Conservation (phyloP, 2,888 invertebrate genomes). For the Stegana nigrithorax region DNA sequence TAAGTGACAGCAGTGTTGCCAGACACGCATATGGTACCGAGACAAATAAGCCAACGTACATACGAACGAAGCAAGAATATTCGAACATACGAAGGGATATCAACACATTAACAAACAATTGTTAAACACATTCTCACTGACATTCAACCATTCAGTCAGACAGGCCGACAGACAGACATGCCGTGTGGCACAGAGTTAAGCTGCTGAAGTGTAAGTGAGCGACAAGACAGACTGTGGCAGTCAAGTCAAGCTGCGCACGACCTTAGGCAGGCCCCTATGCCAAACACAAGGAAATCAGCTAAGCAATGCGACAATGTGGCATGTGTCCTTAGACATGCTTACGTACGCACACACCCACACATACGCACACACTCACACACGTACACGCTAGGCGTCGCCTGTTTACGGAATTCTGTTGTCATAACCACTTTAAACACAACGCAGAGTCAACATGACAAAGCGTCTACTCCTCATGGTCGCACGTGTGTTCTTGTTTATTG, state of each 20-base stretch:
- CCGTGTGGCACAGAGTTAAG: too few relatives aligned
- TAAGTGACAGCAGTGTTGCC: neutral
- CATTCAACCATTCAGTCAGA: slow-evolving; percentile 20
- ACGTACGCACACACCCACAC: neutral
- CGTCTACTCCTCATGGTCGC: too few relatives aligned
- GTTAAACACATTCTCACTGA: slow-evolving; percentile 32
- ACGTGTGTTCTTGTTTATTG: too few relatives aligned
- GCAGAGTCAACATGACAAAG: slow-evolving; percentile 49
- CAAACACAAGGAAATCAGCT: neutral
- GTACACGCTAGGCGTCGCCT: neutral
- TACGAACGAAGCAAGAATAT: slow-evolving; percentile 7
- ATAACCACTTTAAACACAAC: slow-evolving; percentile 55
- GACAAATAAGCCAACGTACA: neutral
- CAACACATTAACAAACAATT: slow-evolving; percentile 50
- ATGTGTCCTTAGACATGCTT: neutral
- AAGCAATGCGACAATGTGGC: neutral
- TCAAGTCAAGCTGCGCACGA: neutral
- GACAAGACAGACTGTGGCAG: too few relatives aligned
- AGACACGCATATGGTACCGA: too few relatives aligned
- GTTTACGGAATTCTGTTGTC: slow-evolving; percentile 33
- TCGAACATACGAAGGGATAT: slow-evolving; percentile 22
- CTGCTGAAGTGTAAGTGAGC: too few relatives aligned
- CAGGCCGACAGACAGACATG: slow-evolving; percentile 19
- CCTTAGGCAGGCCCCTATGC: too few relatives aligned
- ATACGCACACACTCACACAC: too few relatives aligned